phyloP scores from a whole-genome alignment of 1,140 invertebrate species.

The Calliopsis andreniformis region DNA sequence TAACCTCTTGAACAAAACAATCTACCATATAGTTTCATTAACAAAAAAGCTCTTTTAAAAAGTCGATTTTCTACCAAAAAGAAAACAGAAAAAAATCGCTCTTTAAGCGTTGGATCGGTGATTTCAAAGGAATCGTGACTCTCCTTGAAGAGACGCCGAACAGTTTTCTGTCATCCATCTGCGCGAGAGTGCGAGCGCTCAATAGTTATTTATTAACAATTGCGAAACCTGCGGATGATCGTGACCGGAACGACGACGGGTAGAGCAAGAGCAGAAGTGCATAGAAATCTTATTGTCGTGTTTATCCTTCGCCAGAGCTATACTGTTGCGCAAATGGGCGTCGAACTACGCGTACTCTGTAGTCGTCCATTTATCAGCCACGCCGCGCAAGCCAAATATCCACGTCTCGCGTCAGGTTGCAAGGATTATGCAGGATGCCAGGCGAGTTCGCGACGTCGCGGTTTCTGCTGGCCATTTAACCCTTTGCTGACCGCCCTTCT shows the following conservation, averaged over 20 bases:
- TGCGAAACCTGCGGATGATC: constrained; percentile 45
- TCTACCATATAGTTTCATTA: too few relatives aligned
- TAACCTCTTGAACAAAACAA: too few relatives aligned
- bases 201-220: constrained; percentile 49
- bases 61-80: too few relatives aligned
- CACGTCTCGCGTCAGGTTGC: constrained; percentile 47
- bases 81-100: too few relatives aligned
- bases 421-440: constrained; percentile 30
- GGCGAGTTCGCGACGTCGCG: constrained; percentile 3
- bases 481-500: too few relatives aligned
- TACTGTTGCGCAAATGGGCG: constrained; percentile 67
- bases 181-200: constrained; percentile 2
- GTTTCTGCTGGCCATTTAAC: constrained; percentile 20
- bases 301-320: constrained; percentile 60
- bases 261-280: constrained; percentile 48
- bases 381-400: constrained; percentile 51
- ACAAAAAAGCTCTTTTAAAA: too few relatives aligned
- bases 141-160: not conserved
- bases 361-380: constrained; percentile 54
- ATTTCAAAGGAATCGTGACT: not conserved
- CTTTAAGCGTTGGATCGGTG: too few relatives aligned
- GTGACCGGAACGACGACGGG: constrained; percentile 42
- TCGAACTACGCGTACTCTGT: constrained; percentile 55
- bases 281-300: constrained; percentile 64
- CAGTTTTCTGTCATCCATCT: not conserved